A percentile compares a stretch with the other conserved stretches of the same genome.
phyloP scores from a whole-genome alignment of 1,140 invertebrate genomes.

The Drosophila cardini region DNA sequence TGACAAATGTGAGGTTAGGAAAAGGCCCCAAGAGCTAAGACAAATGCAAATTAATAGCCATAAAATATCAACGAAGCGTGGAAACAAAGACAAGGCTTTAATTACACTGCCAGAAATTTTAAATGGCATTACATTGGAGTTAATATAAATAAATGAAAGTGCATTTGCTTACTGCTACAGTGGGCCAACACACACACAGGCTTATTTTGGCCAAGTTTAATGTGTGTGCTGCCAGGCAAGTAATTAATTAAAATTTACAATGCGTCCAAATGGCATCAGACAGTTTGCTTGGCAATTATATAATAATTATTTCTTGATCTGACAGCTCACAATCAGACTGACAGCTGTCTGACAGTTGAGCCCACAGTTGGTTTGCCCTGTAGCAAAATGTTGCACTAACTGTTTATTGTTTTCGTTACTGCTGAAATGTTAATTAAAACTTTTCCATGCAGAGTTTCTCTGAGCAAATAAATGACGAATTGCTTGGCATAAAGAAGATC shows the following conservation, averaged over 20 bases:
- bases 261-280: slow-evolving; percentile 38
- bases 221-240: slow-evolving; percentile 24
- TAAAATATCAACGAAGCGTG: slow-evolving; percentile 59
- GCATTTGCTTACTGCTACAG: slow-evolving; percentile 11
- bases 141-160: background rate
- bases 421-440: slow-evolving; percentile 67
- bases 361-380: slow-evolving; percentile 6
- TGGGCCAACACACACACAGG: slow-evolving; percentile 25
- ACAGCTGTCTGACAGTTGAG: slow-evolving; percentile 35
- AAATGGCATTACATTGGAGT: background rate
- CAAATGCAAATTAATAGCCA: slow-evolving; percentile 70
- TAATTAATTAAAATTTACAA: slow-evolving; percentile 52
- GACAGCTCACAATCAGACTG: slow-evolving; percentile 27
- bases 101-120: background rate
- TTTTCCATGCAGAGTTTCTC: slow-evolving; percentile 30
- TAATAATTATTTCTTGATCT: slow-evolving; percentile 52
- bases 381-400: slow-evolving; percentile 41
- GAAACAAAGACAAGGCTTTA: slow-evolving; percentile 41
- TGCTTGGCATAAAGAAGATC: slow-evolving; percentile 28
- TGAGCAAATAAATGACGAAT: slow-evolving; percentile 17
- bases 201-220: slow-evolving; percentile 20
- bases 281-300: slow-evolving; percentile 46
- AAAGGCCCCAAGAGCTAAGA: slow-evolving; percentile 15
- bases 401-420: slow-evolving; percentile 26
- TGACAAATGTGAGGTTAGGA: slow-evolving; percentile 37